Evolutionary conservation across 1,140 invertebrate species (phyloP), one percentile per base, ranked within the genome.

Genomic region (Drosophila funebris): DNA sequence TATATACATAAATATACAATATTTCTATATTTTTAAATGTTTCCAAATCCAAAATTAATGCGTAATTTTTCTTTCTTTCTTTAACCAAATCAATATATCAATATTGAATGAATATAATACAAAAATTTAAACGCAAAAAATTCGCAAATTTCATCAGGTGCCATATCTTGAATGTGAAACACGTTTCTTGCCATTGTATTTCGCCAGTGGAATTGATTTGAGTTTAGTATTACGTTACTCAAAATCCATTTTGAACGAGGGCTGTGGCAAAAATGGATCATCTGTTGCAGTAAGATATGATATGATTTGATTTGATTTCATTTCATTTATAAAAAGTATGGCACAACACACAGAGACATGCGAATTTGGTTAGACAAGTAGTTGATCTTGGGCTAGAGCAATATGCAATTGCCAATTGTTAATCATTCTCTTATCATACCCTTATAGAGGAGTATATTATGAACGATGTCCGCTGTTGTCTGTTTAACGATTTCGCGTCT

Each of bases 211-310:
- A 67, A 62, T 91, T 56, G 81, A 91, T 79, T 69, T 88, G 69
- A 64, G 88, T 53, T 73, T 91, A 78, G 63, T 78, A 27, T 61
- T 87, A 52, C 87, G 87, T 63, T 91, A 91, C 71, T 48, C 76
- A 6, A 88, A 94, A 83, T 94, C 96, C 91, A 97, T 98, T 92
- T 95, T 97, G 90, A 95, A 95, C 85, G 98, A 98, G 90, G 98
- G 98, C 92, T 95, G 96, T 79, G 98, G 98, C 84, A 99, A 98
- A 94, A 99, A 99, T 93, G 98, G 98, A 93, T 96, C 96, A 81
- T 95, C 96, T 79, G 95, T 96, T 91, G 96, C 96, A 92, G 96
- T 96, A 96, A 96, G 96, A 66, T 36, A 33, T 58, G 5, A 9
- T 67, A 48, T 36, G 24, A 48, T 48, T 48, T 48, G 24, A n/a